Conservation (phyloP, 2,113 vertebrate genomes). For the Cynocephalus volans region DNA sequence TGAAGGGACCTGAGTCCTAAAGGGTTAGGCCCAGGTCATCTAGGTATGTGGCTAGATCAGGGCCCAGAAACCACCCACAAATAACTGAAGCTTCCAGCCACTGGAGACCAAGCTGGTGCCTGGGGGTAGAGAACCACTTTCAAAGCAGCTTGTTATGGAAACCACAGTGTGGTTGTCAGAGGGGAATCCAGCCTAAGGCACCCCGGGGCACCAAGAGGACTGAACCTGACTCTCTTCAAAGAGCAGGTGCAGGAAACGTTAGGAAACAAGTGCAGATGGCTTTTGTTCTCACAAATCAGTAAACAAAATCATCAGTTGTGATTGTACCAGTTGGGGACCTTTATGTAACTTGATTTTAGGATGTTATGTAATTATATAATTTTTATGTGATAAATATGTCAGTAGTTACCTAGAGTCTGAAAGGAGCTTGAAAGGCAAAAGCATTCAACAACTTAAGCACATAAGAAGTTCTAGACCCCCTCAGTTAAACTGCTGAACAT, state of each 20-base stretch:
- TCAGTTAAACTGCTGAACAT: neutral
- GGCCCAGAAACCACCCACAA: slow-evolving; percentile 51
- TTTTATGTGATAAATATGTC: neutral
- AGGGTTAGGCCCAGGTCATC: slow-evolving; percentile 34
- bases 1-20: neutral
- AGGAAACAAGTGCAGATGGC: neutral
- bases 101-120: slow-evolving; percentile 64
- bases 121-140: slow-evolving; percentile 57
- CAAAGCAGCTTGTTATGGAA: slow-evolving; percentile 79
- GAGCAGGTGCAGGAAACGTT: neutral
- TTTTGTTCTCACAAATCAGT: neutral
- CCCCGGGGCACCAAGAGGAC: slow-evolving; percentile 18
- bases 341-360: neutral
- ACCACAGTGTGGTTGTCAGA: slow-evolving; percentile 62
- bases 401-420: neutral
- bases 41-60: neutral
- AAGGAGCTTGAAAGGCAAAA: slow-evolving; percentile 14
- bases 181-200: slow-evolving; percentile 49
- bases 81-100: slow-evolving; percentile 49
- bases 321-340: neutral
- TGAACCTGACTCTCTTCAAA: neutral
- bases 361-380: neutral
- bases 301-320: neutral
- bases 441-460: neutral
- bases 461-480: neutral